Evolutionary conservation across 2,888 invertebrate species (phyloP), one percentile per base, ranked within the genome.

Genomic region (Lasioglossum oenotherae): DNA sequence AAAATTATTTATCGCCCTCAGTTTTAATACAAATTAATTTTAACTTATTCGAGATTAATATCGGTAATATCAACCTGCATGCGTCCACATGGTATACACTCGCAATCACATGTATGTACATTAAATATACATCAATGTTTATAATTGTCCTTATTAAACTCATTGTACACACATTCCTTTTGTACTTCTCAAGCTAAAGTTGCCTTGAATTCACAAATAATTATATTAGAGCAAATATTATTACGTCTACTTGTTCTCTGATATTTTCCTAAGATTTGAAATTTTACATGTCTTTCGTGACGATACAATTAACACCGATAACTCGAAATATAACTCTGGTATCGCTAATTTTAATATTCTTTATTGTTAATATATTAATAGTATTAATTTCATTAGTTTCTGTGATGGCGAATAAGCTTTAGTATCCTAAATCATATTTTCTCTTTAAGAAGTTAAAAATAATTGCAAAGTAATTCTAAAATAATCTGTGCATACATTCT

Each of bases 21-120:
- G 41, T 73, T 84, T 69, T 23, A 71, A 74, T 83, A 67, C 44
- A 71, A 38, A 35, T 80, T 81, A 83, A 78, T 81, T 79, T 69
- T 64, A 87, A 75, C 72, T 74, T 80, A 81, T 80, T 46, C 35
- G 4, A 53, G 41, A 87, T 78, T n/a, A 84, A 31, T 77, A 81
- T 78, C 49, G 57, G 38, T 80, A 75, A 77, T 77, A 80, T 31
- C 46, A 71, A 46, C n/a, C 81, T 73, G 86, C 75, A 81, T 84
- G 72, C 83, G 82, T 87, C 84, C 87, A 79, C 81, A 84, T 80
- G 74, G 57, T 81, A 84, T 64, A 84, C 86, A 85, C 74, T 84
- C 84, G 86, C 87, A 91, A 74, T 84, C 83, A 85, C 76, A 87
- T 84, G 81, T 89, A 89, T 88, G 83, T 89, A 89, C 89, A 89